Evolutionary conservation across 2,888 invertebrate genomes (phyloP).

Genomic region (Drosophila kanekoi): DNA sequence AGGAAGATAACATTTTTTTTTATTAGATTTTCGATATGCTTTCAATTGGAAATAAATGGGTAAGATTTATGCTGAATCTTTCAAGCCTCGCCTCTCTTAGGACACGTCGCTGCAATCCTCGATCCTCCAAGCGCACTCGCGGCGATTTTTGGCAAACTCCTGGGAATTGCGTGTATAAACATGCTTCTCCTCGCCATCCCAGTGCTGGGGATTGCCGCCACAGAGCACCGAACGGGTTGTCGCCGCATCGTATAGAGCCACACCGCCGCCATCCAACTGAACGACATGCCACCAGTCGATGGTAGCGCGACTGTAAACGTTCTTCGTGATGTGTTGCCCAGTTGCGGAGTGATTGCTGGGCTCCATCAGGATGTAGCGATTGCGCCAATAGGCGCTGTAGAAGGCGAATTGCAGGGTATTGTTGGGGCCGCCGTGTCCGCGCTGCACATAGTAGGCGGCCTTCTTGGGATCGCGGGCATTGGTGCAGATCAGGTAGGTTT

Average conservation of each 20-base stretch:
- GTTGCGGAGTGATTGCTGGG: constrained; percentile 21
- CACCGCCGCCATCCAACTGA: constrained; percentile 45
- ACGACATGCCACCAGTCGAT: constrained; percentile 61
- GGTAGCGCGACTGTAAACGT: constrained; percentile 62
- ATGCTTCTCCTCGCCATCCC: constrained; percentile 66
- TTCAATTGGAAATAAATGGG: no score
- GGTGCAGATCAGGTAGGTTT: constrained; percentile 74
- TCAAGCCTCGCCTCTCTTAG: constrained; percentile 3
- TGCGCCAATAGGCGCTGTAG: constrained; percentile 65
- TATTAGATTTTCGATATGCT: no score
- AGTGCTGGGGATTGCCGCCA: constrained; percentile 62
- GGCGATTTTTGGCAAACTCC: constrained; percentile 42
- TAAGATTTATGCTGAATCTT: neutral
- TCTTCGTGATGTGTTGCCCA: constrained; percentile 57
- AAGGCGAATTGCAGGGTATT: constrained; percentile 59
- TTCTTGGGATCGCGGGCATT: constrained; percentile 61
- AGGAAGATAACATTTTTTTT: no score
- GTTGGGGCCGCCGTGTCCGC: constrained; percentile 34
- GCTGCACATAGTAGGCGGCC: constrained; percentile 63
- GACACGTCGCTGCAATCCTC: constrained; percentile 71
- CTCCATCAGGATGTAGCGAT: constrained; percentile 63
- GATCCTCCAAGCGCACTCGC: constrained; percentile 71
- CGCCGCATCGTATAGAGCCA: constrained; percentile 58
- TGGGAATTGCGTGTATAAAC: constrained; percentile 65
- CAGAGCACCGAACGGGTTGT: constrained; percentile 56